These are phyloP conservation scores for Eubasilissa splendida DNA, from an alignment of 2,888 invertebrate genomes.

Conservation along the genomic window DNA sequence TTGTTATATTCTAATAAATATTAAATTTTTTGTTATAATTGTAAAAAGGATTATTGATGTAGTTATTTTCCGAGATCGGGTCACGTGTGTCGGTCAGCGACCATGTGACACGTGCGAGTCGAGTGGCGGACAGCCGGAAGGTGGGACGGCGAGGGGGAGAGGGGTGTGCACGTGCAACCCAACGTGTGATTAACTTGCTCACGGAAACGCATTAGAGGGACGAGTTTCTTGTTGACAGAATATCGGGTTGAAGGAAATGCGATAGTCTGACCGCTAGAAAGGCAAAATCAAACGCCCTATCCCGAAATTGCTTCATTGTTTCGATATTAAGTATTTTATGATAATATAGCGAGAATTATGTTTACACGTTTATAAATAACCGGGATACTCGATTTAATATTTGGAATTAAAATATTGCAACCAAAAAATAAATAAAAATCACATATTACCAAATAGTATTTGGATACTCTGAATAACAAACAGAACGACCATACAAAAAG, in stretches of 20 bases:
- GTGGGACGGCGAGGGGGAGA: not conserved
- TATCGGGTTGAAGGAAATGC: slow-evolving; percentile 33
- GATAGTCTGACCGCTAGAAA: slow-evolving; percentile 37
- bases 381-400: too few species aligned
- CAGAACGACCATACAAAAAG: too few species aligned
- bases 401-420: too few species aligned
- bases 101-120: slow-evolving; percentile 38
- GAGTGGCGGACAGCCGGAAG: not conserved
- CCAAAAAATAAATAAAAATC: too few species aligned
- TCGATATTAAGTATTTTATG: not conserved
- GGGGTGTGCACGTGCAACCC: slow-evolving; percentile 13
- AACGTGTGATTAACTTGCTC: slow-evolving; percentile 33
- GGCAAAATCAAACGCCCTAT: not conserved
- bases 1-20: too few species aligned
- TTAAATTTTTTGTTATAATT: too few species aligned
- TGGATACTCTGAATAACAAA: too few species aligned
- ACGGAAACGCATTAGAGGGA: slow-evolving; percentile 25
- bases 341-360: not conserved
- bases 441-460: too few species aligned
- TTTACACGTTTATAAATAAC: too few species aligned
- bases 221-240: slow-evolving; percentile 22
- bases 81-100: slow-evolving; percentile 45
- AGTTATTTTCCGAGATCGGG: slow-evolving; percentile 16
- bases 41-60: slow-evolving; percentile 10
- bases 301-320: not conserved